Base-by-base conservation (phyloP, 2,888 invertebrate genomes). In the Chaitophorus viminalis region DNA sequence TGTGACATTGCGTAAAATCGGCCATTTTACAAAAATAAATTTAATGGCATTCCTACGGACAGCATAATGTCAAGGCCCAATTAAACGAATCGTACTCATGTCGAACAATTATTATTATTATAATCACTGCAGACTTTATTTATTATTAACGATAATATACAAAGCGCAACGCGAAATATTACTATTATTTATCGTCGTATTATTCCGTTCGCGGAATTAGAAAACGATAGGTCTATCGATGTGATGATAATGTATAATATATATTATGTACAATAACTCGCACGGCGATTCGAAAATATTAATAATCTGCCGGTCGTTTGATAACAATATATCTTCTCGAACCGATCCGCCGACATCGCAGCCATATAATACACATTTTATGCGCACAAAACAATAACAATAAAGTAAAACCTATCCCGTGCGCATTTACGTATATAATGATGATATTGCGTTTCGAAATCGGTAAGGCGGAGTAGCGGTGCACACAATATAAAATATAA, bases 31-130 rank as follows among this genome's bases (percentile, higher is more conserved):
- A 31, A 60, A 60, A 74, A 72, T 54, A 54, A 82, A 83, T 74
- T 60, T 75, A 74, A 36, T 60, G 74, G 29, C 82, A 46, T 74
- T 72, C 74, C 60, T n/a, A 60, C 74, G 0, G 29, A 60, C 31
- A 33, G 60, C 36, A 82, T 74, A 54, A 82, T 82, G 82, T 74
- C 82, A 83, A 83, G 82, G 82, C 18, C 52, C 72, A 52, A 83
- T 74, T 29, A 74, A 83, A 75, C 74, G 54, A 60, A 75, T 36
- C 72, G 54, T 60, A 74, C 14, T 2, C 46, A 46, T 6, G 6
- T 74, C 82, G 72, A 82, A 33, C 29, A 76, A n/a, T 74, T 25
- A 25, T 36, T 25, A 36, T 36, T 1, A 78, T 78, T 33, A 79
- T 21, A 9, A 65, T 65, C 29, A 25, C 31, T 52, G n/a, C 54